Evolutionary conservation across 2,888 invertebrate genomes (phyloP).

Genomic region (Sipunculus nudus): DNA sequence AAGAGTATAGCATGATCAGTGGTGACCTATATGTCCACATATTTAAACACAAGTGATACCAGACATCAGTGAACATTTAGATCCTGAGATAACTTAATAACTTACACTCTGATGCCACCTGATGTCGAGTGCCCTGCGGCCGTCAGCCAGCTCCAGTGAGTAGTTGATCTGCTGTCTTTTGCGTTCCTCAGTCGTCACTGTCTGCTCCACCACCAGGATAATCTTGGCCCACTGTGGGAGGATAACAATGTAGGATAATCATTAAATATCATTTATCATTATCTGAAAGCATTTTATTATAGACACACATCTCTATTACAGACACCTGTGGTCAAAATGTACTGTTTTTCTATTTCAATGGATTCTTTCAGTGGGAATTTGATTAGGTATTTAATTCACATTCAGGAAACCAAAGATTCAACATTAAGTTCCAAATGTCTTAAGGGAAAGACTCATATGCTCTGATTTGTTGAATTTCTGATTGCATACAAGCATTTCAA

Average conservation of each 20-base stretch:
- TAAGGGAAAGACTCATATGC: too few relatives aligned
- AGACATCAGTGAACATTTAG: too few relatives aligned
- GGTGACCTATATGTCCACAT: too few relatives aligned
- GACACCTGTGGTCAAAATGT: background rate
- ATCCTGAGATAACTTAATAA: conserved; percentile 45
- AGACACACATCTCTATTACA: background rate
- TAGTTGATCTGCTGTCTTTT: conserved; percentile 87
- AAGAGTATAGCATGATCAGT: too few relatives aligned
- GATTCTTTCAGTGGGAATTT: too few relatives aligned
- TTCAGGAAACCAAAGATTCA: too few relatives aligned
- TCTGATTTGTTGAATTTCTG: too few relatives aligned
- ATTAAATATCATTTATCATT: background rate
- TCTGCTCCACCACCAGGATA: conserved; percentile 94
- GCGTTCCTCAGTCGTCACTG: conserved; percentile 90
- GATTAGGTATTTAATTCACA: too few relatives aligned
- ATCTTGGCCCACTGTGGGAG: conserved; percentile 90
- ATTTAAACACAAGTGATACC: too few relatives aligned
- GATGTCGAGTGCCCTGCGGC: conserved; percentile 87
- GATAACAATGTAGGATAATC: too few relatives aligned
- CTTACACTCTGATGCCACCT: conserved; percentile 87
- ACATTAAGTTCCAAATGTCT: too few relatives aligned
- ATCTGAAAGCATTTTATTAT: background rate
- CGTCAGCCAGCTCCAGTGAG: conserved; percentile 84
- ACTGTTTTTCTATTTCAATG: background rate
- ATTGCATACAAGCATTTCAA: too few relatives aligned